These are phyloP conservation scores for Peribatodes rhomboidaria DNA, from an alignment of 2,888 invertebrate genomes.

Conservation along the genomic window DNA sequence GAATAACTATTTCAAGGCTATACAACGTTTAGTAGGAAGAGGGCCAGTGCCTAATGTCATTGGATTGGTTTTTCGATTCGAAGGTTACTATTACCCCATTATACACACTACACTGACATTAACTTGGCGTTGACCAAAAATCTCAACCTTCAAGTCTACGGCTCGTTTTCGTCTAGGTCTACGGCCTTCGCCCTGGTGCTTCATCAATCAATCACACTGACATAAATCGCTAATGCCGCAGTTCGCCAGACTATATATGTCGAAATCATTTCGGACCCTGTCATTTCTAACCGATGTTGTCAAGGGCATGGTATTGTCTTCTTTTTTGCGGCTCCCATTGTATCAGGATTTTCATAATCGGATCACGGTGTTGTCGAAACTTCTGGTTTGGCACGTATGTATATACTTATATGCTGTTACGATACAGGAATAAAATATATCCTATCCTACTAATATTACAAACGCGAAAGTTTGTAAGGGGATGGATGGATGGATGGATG, in stretches of 20 bases:
- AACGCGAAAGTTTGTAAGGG: too few relatives aligned
- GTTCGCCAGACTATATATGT: conserved; percentile 50
- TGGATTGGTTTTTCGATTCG: too few relatives aligned
- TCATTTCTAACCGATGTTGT: conserved; percentile 46
- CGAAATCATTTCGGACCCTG: conserved; percentile 47
- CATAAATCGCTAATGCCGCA: conserved; percentile 49
- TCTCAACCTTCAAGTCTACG: conserved; percentile 28
- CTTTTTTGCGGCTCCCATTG: conserved; percentile 41
- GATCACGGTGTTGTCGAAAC: background rate
- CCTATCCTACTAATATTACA: too few relatives aligned
- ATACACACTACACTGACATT: too few relatives aligned
- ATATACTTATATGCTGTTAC: background rate
- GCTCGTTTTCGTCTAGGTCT: conserved; percentile 39
- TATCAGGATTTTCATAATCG: conserved; percentile 13
- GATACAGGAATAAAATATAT: background rate
- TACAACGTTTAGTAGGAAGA: too few relatives aligned
- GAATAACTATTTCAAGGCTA: too few relatives aligned
- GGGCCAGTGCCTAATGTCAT: too few relatives aligned
- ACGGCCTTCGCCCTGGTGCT: conserved; percentile 35
- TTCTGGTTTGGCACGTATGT: background rate
- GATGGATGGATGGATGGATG: too few relatives aligned
- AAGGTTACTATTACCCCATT: too few relatives aligned
- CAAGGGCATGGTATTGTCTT: conserved; percentile 48
- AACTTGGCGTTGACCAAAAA: too few relatives aligned
- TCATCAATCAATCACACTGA: conserved; percentile 52